Evolutionary conservation across 2,888 invertebrate species (phyloP).

Genomic region (Aphodius granarius): DNA sequence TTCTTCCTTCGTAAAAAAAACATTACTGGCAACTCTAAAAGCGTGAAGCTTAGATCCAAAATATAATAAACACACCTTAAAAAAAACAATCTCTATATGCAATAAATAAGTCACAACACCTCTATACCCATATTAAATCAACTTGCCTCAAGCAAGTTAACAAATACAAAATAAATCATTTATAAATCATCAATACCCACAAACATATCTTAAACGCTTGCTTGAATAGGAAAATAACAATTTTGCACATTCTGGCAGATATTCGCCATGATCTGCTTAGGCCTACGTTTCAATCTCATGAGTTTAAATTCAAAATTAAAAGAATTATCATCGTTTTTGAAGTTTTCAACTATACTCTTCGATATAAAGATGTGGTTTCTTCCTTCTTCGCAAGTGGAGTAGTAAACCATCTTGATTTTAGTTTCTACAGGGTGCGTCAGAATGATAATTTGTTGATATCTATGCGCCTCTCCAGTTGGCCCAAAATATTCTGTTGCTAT

Average conservation of each 20-base stretch:
- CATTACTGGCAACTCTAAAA: background rate
- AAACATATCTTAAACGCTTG: background rate
- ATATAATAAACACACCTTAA: background rate
- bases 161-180: background rate
- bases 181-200: slow-evolving; percentile 5
- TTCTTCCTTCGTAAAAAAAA: background rate
- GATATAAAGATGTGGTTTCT: slow-evolving; percentile 48
- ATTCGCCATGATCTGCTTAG: slow-evolving; percentile 27
- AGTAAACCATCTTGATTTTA: slow-evolving; percentile 48
- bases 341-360: slow-evolving; percentile 46
- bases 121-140: background rate
- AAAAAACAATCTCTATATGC: background rate
- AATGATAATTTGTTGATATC: slow-evolving; percentile 48
- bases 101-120: background rate
- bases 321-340: slow-evolving; percentile 46
- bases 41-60: background rate
- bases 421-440: slow-evolving; percentile 48
- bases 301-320: slow-evolving; percentile 48
- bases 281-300: slow-evolving; percentile 43
- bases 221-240: background rate
- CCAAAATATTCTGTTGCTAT: slow-evolving; percentile 49
- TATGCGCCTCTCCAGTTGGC: slow-evolving; percentile 41
- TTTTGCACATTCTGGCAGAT: slow-evolving; percentile 8
- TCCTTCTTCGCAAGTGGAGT: slow-evolving; percentile 43
- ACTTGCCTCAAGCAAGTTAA: background rate